phyloP scores from a whole-genome alignment of 2,113 vertebrate species.

The Oxyura jamaicensis region DNA sequence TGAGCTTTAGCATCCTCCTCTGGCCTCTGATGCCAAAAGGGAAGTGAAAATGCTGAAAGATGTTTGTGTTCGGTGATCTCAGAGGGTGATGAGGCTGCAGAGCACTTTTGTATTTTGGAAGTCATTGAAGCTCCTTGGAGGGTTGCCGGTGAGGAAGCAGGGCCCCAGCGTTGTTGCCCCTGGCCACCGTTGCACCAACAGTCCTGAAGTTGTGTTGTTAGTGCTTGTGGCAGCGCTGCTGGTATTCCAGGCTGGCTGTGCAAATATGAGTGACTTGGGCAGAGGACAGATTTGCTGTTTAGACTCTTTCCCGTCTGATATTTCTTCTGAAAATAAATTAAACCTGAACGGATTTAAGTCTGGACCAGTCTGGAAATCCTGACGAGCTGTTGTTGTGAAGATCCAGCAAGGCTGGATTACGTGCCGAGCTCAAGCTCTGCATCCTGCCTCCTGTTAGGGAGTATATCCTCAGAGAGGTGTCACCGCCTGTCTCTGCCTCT shows the following conservation, averaged over 20 bases:
- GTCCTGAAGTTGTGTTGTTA: slow-evolving; percentile 35
- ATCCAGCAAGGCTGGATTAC: not conserved
- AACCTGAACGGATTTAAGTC: not conserved
- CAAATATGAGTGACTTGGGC: slow-evolving; percentile 7
- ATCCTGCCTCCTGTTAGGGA: not conserved
- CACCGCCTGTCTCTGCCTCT: not conserved
- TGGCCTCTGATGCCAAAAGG: not conserved
- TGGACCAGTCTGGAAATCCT: not conserved
- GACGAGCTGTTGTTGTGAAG: not conserved
- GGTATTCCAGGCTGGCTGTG: slow-evolving; percentile 23
- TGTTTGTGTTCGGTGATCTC: not conserved
- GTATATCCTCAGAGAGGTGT: not conserved
- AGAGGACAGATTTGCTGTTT: not conserved
- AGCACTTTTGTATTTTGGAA: not conserved
- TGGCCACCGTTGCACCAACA: slow-evolving; percentile 60
- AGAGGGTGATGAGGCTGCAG: not conserved
- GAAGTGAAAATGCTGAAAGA: not conserved
- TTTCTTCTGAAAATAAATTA: not conserved
- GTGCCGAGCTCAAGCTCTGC: not conserved
- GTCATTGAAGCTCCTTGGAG: not conserved
- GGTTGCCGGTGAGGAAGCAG: slow-evolving; percentile 25
- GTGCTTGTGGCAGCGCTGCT: not conserved
- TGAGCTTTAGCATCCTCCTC: not conserved
- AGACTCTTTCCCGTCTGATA: not conserved
- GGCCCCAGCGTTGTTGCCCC: slow-evolving; percentile 30